Evolutionary conservation across 2,888 invertebrate genomes (phyloP).

Genomic region (Megamerina dolium): DNA sequence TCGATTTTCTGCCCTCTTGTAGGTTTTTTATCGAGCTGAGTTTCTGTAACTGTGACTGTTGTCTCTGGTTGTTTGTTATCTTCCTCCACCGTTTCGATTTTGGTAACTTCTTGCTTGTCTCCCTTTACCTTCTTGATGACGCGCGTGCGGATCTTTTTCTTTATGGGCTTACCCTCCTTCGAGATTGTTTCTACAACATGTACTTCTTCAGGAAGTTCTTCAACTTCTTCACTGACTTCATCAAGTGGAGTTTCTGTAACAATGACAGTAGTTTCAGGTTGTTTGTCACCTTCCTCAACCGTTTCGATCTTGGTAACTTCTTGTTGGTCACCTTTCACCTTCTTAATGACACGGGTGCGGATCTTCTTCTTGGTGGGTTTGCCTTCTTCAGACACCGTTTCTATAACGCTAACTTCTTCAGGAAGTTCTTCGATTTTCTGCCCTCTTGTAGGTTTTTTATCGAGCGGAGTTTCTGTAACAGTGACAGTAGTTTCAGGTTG

Average conservation of each 20-base stretch:
- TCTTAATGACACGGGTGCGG: conserved; percentile 17
- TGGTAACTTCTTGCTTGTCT: conserved; percentile 26
- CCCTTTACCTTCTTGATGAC: conserved; percentile 27
- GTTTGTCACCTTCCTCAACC: conserved; percentile 19
- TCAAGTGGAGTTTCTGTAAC: conserved; percentile 17
- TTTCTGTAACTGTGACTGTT: conserved; percentile 23
- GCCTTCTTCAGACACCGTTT: conserved; percentile 17
- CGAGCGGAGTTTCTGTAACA: conserved; percentile 19
- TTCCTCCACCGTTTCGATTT: conserved; percentile 27
- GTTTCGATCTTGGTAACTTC: conserved; percentile 21
- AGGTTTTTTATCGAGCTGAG: too few species aligned
- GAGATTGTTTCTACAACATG: conserved; percentile 34
- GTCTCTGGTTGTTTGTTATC: conserved; percentile 24
- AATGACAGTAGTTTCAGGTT: conserved; percentile 17
- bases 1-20: conserved; percentile 8
- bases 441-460: conserved; percentile 11
- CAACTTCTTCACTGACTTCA: conserved; percentile 9
- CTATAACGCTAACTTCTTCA: conserved; percentile 15
- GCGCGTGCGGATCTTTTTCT: conserved; percentile 26
- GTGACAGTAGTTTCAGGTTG: conserved; percentile 24
- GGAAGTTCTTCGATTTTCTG: conserved; percentile 12
- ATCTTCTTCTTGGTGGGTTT: conserved; percentile 16
- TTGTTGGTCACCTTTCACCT: conserved; percentile 16
- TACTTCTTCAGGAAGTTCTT: conserved; percentile 21
- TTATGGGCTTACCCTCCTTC: conserved; percentile 32